A percentile compares a stretch with the other conserved stretches of the same genome.
These are phyloP conservation scores for Aproaerema taeniolella DNA, from an alignment of 2,888 invertebrate species.

Conservation along the genomic window DNA sequence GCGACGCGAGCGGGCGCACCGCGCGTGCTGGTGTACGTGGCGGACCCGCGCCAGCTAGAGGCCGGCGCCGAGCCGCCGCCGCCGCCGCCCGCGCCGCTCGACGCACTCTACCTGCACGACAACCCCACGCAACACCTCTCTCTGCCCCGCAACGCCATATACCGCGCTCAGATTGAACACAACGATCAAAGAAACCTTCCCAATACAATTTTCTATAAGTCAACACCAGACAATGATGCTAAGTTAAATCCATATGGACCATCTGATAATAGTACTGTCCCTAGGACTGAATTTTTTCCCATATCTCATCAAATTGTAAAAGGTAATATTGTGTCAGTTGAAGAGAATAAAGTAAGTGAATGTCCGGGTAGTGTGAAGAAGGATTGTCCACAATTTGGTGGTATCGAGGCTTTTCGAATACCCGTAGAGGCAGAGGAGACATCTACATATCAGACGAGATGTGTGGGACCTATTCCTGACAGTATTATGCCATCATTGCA, in stretches of 20 bases:
- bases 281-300: conserved; percentile 46
- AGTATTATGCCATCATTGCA: conserved; percentile 54
- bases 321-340: conserved; percentile 42
- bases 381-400: conserved; percentile 45
- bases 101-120: conserved; percentile 46
- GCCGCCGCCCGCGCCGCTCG: conserved; percentile 32
- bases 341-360: conserved; percentile 38
- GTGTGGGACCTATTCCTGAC: conserved; percentile 39
- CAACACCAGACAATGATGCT: conserved; percentile 42
- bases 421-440: conserved; percentile 44
- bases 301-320: conserved; percentile 46
- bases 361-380: conserved; percentile 34
- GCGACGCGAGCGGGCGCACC: conserved; percentile 73
- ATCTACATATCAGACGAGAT: conserved; percentile 53
- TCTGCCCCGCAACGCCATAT: conserved; percentile 40
- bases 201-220: conserved; percentile 49
- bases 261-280: conserved; percentile 34
- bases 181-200: conserved; percentile 40
- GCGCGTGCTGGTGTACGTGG: conserved; percentile 75
- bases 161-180: conserved; percentile 39
- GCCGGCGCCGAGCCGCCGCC: conserved; percentile 61
- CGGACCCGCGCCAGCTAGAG: conserved; percentile 72
- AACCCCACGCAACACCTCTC: conserved; percentile 42
- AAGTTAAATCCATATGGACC: conserved; percentile 44
- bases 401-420: conserved; percentile 48